A percentile compares a stretch with the other conserved stretches of the same genome.
phyloP scores from a whole-genome alignment of 2,888 invertebrate species.

The Catocala sponsa region DNA sequence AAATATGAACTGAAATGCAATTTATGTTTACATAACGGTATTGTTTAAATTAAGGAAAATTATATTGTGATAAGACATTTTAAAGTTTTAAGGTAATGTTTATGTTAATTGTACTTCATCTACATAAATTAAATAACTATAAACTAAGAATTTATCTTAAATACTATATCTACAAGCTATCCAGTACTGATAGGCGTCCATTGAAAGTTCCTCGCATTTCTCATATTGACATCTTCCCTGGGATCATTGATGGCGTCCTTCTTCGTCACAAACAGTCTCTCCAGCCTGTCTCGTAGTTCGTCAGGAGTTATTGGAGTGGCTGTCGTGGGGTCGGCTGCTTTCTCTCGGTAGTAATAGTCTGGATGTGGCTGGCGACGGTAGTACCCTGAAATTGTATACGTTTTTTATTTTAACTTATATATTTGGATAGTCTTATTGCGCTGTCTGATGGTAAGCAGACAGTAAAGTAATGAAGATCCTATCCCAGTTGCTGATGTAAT shows the following conservation, averaged over 20 bases:
- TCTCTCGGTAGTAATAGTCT: constrained; percentile 75
- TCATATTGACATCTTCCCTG: constrained; percentile 68
- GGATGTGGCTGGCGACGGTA: constrained; percentile 72
- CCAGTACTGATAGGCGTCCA: constrained; percentile 81
- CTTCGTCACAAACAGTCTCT: constrained; percentile 83
- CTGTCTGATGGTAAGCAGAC: no score
- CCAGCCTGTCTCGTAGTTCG: constrained; percentile 84
- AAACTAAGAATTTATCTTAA: neutral
- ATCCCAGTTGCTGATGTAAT: no score
- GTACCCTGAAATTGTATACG: constrained; percentile 64
- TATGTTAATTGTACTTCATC: no score
- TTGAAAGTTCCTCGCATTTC: constrained; percentile 78
- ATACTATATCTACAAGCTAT: constrained; percentile 23
- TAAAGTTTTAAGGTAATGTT: no score
- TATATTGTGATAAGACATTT: no score
- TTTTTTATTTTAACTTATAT: no score
- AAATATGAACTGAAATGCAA: no score
- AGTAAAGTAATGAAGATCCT: no score
- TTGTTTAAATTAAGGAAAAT: no score
- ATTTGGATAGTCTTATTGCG: no score
- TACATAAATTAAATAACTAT: no score
- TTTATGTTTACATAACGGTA: no score
- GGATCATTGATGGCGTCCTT: constrained; percentile 62
- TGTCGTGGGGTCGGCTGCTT: constrained; percentile 71
- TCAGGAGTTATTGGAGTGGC: constrained; percentile 82